A percentile compares a stretch with the other conserved stretches of the same genome.
Evolutionary conservation across 2,113 vertebrate species (phyloP).

Genomic region (Melanerpes formicivorus): DNA sequence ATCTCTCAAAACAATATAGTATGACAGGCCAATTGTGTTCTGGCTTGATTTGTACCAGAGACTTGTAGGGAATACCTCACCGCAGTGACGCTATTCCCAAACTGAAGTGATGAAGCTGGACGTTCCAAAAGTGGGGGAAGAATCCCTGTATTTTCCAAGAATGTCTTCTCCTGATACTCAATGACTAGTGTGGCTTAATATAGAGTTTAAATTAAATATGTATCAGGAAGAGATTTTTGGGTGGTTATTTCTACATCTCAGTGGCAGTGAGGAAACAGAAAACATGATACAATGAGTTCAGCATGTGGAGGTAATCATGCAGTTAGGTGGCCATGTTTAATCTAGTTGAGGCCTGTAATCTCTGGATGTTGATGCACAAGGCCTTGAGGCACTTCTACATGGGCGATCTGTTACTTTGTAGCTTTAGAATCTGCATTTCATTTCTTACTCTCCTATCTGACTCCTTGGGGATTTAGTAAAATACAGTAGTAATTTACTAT

Average conservation of each 20-base stretch:
- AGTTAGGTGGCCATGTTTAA: conserved; percentile 1
- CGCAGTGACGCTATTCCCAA: not conserved
- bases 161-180: not conserved
- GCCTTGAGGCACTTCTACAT: conserved; percentile 45
- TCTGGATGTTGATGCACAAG: conserved; percentile 17
- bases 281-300: not conserved
- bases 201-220: not conserved
- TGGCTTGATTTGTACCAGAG: not conserved
- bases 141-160: not conserved
- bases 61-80: not conserved
- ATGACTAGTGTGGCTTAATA: not conserved
- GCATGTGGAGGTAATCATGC: conserved; percentile 15
- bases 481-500: conserved; percentile 31
- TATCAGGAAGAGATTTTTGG: not conserved
- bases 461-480: not conserved
- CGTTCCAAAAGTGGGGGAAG: not conserved
- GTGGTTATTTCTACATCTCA: not conserved
- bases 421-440: conserved; percentile 28
- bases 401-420: conserved; percentile 3
- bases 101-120: not conserved
- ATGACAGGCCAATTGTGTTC: not conserved
- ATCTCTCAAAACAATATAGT: not conserved
- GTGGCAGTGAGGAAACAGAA: not conserved
- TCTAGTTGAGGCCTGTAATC: conserved; percentile 28
- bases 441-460: conserved; percentile 39